These are phyloP conservation scores for Thaumetopoea pityocampa DNA, from an alignment of 1,140 invertebrate species.

Conservation along the genomic window DNA sequence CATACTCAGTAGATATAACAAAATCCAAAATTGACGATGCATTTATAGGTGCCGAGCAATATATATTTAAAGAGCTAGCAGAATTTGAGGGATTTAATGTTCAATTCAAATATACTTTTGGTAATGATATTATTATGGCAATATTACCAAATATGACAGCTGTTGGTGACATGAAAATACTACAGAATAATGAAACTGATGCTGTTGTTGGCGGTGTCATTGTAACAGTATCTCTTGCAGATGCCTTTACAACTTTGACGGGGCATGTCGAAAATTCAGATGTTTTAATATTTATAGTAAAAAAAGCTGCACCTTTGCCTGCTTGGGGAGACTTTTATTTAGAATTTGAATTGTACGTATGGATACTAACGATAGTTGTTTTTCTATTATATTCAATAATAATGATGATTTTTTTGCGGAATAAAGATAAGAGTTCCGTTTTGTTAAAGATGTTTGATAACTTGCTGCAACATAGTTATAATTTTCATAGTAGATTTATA, in stretches of 20 bases:
- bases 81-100: constrained; percentile 37
- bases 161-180: constrained; percentile 24
- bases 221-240: constrained; percentile 24
- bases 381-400: constrained; percentile 30
- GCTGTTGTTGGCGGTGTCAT: constrained; percentile 36
- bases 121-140: constrained; percentile 27
- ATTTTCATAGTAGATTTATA: background rate
- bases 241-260: constrained; percentile 33
- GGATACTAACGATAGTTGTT: constrained; percentile 31
- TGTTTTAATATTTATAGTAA: constrained; percentile 35
- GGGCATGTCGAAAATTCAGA: constrained; percentile 31
- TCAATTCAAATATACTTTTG: constrained; percentile 28
- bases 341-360: constrained; percentile 38
- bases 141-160: constrained; percentile 28
- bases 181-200: constrained; percentile 35
- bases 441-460: constrained; percentile 17
- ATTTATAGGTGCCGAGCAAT: constrained; percentile 44
- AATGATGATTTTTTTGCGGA: constrained; percentile 20
- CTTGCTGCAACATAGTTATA: constrained; percentile 3
- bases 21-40: constrained; percentile 3
- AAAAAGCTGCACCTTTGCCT: constrained; percentile 26
- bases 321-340: constrained; percentile 36
- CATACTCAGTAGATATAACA: constrained; percentile 27
- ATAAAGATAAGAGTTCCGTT: constrained; percentile 27
- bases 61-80: constrained; percentile 26